Percentiles rank a stretch among this genome's conserved stretches.
Conservation (phyloP, 2,113 vertebrate genomes). For the Struthio camelus region DNA sequence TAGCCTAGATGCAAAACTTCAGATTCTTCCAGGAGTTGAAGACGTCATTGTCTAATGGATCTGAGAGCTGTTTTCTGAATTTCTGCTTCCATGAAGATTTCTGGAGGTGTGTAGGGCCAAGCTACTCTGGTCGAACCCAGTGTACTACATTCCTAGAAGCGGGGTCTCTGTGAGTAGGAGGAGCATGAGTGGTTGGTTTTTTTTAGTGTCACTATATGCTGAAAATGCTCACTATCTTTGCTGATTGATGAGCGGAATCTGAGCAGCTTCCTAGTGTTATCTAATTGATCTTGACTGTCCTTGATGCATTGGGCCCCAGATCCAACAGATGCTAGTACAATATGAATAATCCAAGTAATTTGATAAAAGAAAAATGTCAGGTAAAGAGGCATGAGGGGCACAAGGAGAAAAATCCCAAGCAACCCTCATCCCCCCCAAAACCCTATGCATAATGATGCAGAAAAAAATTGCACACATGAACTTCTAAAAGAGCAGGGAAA, state of each 20-base stretch:
- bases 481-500: not conserved
- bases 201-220: not conserved
- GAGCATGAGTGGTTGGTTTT: not conserved
- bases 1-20: not conserved
- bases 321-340: conserved; percentile 48
- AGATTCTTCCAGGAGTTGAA: not conserved
- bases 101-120: not conserved
- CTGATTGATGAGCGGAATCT: not conserved
- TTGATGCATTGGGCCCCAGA: not conserved
- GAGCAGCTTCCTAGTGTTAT: not conserved
- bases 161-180: not conserved
- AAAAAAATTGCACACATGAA: not conserved
- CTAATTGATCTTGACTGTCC: conserved; percentile 15
- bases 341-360: conserved; percentile 38
- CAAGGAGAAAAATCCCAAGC: not conserved
- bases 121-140: not conserved
- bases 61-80: not conserved
- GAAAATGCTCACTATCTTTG: not conserved
- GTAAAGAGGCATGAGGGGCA: not conserved
- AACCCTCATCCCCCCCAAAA: not conserved
- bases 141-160: not conserved
- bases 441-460: not conserved
- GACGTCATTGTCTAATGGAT: fast-evolving
- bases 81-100: not conserved
- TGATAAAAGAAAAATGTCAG: not conserved